A percentile compares a stretch with the other conserved stretches of the same genome.
Conservation (phyloP, 2,797 vertebrate genomes). For the Megalops cyprinoides region DNA sequence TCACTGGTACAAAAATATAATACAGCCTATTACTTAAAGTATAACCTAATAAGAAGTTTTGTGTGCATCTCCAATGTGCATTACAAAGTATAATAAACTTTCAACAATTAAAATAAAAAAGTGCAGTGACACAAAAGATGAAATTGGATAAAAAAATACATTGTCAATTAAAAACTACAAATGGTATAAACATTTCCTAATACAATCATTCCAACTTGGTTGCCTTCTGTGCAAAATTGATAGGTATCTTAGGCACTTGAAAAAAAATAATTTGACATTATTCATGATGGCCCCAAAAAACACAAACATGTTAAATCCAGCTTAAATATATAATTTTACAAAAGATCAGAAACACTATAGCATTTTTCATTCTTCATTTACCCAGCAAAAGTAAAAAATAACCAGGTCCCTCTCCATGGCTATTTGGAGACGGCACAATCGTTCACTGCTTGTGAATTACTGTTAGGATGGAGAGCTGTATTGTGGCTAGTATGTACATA, state of each 20-base stretch:
- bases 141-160: not conserved
- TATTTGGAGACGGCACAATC: constrained; percentile 19
- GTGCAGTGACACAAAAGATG: not conserved
- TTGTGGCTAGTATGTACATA: constrained; percentile 59
- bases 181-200: not conserved
- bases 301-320: constrained; percentile 1
- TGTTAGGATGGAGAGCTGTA: constrained; percentile 36
- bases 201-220: constrained; percentile 14
- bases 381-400: constrained; percentile 20
- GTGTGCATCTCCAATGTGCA: not conserved
- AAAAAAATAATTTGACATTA: not conserved
- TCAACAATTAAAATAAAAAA: not conserved
- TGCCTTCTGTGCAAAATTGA: constrained; percentile 6
- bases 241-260: not conserved
- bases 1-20: constrained; percentile 3
- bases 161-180: not conserved
- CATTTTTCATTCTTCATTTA: not conserved
- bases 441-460: constrained; percentile 33
- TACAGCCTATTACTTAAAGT: constrained; percentile 23
- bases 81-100: not conserved
- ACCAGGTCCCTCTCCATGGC: not conserved
- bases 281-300: not conserved
- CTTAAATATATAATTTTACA: constrained; percentile 36
- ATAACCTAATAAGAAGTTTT: constrained; percentile 26
- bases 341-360: not conserved